Evolutionary conservation across 2,888 invertebrate species (phyloP).

Genomic region (Nomada hirtipes): DNA sequence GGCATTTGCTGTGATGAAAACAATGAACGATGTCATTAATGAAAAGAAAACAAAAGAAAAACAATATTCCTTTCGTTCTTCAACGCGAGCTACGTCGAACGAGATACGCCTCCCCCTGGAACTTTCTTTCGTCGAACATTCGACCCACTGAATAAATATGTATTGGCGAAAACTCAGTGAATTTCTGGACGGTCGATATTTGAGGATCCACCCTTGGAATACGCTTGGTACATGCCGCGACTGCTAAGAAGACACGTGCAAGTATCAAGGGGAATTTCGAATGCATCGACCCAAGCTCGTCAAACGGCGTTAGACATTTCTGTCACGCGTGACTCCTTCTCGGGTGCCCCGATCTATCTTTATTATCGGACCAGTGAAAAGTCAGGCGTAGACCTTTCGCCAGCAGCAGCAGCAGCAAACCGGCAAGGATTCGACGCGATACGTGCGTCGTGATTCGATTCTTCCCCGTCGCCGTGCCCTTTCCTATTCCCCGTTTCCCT

Average conservation of each 20-base stretch:
- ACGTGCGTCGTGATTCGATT: conserved; percentile 60
- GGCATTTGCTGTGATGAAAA: not conserved
- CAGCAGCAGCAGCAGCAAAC: conserved; percentile 11
- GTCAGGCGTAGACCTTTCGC: conserved; percentile 32
- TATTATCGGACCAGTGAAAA: conserved; percentile 65
- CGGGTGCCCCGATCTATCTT: conserved; percentile 65
- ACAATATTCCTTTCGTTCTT: too few species aligned
- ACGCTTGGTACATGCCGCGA: conserved; percentile 22
- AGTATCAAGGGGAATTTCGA: conserved; percentile 48
- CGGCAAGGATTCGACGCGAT: conserved; percentile 27
- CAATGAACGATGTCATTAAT: not conserved
- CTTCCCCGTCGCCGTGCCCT: not conserved
- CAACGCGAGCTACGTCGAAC: too few species aligned
- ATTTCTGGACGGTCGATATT: conserved; percentile 11
- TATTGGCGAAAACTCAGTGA: not conserved
- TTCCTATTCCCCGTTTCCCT: not conserved
- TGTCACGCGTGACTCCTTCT: conserved; percentile 61
- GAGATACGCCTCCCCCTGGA: not conserved
- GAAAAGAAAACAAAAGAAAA: too few species aligned
- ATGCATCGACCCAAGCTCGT: conserved; percentile 31
- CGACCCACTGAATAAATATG: not conserved
- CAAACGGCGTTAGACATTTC: conserved; percentile 59
- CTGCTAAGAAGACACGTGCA: not conserved
- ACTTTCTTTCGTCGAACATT: not conserved
- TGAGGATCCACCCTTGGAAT: conserved; percentile 15